Evolutionary conservation across 2,888 invertebrate genomes (phyloP), one percentile per base, ranked within the genome.

Genomic region (Caenorhabditis macrosperma): DNA sequence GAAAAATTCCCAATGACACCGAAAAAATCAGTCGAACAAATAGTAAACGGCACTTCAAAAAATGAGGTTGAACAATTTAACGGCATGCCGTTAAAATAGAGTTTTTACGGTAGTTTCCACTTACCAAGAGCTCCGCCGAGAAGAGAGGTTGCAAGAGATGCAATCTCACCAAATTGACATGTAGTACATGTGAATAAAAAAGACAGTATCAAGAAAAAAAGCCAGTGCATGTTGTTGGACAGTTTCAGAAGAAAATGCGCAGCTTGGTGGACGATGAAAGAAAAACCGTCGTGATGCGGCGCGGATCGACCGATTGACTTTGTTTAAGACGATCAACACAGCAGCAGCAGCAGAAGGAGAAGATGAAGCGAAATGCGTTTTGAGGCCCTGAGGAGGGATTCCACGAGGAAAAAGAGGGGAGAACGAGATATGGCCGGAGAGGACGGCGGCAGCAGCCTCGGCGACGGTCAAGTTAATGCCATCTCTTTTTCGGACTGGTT

Each of bases 81-180:
- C n/a, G n/a, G n/a, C n/a, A n/a, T n/a, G n/a, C n/a, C n/a, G n/a
- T n/a, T n/a, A n/a, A n/a, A n/a, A n/a, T n/a, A n/a, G n/a, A n/a
- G n/a, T n/a, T n/a, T 33, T 33, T 7, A 33, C 33, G 33, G 33
- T 33, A 7, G 33, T 33, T 33, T 33, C 15, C 9, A 59, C 76
- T 52, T 17, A 77, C 81, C 81, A 6, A 77, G 55, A 57, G 76
- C 72, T 35, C 78, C 72, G 17, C 82, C 81, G 9, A 88, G 57
- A 3, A 88, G 64, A 0, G 85, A 84, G 10, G 86, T 84, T 26
- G 87, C 86, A 0, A 88, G 67, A 7, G 87, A 88, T 22, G 88
- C 88, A 26, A 88, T 88, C 41, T 88, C 88, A 20, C 86, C 88
- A 33, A 88, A 88, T 57, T 88, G 88, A 20, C 82, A 85, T 50